phyloP scores from a whole-genome alignment of 2,113 vertebrate species.

The Myrmecobius fasciatus region DNA sequence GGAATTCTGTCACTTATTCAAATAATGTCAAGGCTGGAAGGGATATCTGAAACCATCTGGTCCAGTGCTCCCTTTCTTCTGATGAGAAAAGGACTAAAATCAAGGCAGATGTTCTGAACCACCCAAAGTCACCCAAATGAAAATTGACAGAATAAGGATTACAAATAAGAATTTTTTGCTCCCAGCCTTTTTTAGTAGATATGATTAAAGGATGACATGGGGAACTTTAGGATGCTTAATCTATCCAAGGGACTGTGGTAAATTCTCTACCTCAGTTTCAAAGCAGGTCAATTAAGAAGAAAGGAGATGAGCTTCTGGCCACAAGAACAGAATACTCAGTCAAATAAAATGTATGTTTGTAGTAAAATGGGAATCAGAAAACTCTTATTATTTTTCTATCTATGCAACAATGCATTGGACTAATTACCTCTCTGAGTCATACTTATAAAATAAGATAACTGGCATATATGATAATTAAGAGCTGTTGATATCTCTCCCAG shows the following conservation, averaged over 20 bases:
- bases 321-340: not conserved
- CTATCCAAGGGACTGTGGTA: not conserved
- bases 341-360: not conserved
- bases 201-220: not conserved
- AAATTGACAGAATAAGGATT: not conserved
- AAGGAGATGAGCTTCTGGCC: not conserved
- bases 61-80: not conserved
- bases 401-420: not conserved
- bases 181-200: not conserved
- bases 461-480: not conserved
- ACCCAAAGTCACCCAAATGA: not conserved
- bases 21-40: not conserved
- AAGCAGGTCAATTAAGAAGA: not conserved
- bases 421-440: not conserved
- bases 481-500: not conserved
- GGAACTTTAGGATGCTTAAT: not conserved
- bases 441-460: not conserved
- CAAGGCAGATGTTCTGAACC: not conserved
- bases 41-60: not conserved
- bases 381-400: not conserved
- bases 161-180: not conserved
- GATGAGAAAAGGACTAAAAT: not conserved
- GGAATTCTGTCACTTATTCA: not conserved
- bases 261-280: not conserved
- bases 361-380: not conserved